Percentiles rank a stretch among this genome's conserved stretches.
phyloP scores from a whole-genome alignment of 2,113 vertebrate species.

The Strix uralensis region DNA sequence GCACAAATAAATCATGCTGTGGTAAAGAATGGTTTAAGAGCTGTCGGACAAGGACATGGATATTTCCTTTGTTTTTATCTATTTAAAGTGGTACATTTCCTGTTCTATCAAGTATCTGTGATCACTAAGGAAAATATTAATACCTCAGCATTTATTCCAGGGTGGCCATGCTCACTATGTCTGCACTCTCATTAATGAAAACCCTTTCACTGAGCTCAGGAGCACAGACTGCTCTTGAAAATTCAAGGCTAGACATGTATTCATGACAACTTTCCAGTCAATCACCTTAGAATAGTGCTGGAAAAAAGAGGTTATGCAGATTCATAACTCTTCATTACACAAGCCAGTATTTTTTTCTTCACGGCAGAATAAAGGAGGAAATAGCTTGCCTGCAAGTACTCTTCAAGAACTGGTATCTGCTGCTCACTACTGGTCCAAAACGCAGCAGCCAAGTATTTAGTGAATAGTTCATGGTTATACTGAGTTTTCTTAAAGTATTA shows the following conservation, averaged over 20 bases:
- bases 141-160: neutral
- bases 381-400: neutral
- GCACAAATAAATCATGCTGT: constrained; percentile 38
- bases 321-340: neutral
- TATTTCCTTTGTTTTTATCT: neutral
- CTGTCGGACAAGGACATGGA: neutral
- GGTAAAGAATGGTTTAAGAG: constrained; percentile 18
- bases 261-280: neutral
- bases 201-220: neutral
- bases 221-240: neutral
- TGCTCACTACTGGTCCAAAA: neutral
- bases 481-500: neutral
- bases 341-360: neutral
- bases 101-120: neutral
- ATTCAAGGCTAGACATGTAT: neutral
- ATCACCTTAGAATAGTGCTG: fast-evolving
- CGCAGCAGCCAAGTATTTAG: neutral
- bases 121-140: neutral
- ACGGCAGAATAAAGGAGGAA: neutral
- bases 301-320: neutral
- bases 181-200: neutral
- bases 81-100: neutral
- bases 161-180: neutral
- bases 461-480: neutral
- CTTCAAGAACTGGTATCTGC: neutral